Percentiles rank a stretch among this genome's conserved stretches.
Conservation (phyloP, 2,888 invertebrate species). For the Trissoscelio sp. region DNA sequence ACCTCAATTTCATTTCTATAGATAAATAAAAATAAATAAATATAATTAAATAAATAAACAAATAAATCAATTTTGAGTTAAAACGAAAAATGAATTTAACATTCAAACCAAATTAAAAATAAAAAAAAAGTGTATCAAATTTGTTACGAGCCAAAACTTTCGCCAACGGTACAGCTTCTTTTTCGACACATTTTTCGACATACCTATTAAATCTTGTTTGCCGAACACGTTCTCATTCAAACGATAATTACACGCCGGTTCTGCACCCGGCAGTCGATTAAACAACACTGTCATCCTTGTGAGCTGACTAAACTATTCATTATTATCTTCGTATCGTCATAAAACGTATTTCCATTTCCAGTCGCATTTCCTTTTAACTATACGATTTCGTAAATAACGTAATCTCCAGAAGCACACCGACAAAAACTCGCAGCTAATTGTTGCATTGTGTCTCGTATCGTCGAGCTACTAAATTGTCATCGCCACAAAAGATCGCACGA, state of each 20-base stretch:
- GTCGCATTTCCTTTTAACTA: conserved; percentile 4
- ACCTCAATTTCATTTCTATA: too few relatives aligned
- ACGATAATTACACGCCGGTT: conserved; percentile 5
- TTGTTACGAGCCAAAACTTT: too few relatives aligned
- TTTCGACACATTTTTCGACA: conserved; percentile 26
- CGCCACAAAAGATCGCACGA: conserved; percentile 9
- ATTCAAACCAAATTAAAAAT: too few relatives aligned
- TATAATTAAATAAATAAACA: too few relatives aligned
- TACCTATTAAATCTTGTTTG: not conserved
- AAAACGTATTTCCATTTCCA: not conserved
- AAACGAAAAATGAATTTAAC: too few relatives aligned
- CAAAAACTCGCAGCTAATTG: conserved; percentile 17
- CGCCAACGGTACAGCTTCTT: conserved; percentile 42
- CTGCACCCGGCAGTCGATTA: conserved; percentile 3
- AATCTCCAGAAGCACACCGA: conserved; percentile 1
- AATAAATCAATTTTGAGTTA: too few relatives aligned
- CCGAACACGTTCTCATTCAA: conserved; percentile 16
- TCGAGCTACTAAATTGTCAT: conserved; percentile 30
- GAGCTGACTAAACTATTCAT: conserved; percentile 14
- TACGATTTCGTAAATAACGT: conserved; percentile 20
- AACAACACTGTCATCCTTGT: conserved; percentile 12
- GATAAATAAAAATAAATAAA: too few relatives aligned
- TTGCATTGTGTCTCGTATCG: conserved; percentile 18
- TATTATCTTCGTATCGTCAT: conserved; percentile 12
- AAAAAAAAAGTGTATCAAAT: too few relatives aligned